phyloP scores from a whole-genome alignment of 2,888 invertebrate species.

The Agapetus fuscipes region DNA sequence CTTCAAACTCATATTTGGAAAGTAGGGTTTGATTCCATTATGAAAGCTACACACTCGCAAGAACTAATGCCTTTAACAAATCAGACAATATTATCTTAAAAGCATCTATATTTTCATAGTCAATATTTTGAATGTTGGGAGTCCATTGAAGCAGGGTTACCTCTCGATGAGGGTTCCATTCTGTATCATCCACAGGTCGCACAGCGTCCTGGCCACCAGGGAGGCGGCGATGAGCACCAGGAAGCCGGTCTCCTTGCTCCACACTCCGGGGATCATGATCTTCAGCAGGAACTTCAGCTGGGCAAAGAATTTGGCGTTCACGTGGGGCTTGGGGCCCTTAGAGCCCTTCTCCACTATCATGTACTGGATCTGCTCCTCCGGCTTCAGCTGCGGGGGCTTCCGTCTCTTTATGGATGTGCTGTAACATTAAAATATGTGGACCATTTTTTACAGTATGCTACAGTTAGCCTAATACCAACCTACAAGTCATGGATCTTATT shows the following conservation, averaged over 20 bases:
- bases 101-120: too few relatives aligned
- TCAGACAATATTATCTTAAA: too few relatives aligned
- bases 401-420: conserved; percentile 9
- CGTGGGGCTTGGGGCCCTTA: conserved; percentile 58
- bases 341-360: conserved; percentile 62
- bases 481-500: too few relatives aligned
- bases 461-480: too few relatives aligned
- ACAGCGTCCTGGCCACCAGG: conserved; percentile 80
- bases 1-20: too few relatives aligned
- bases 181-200: conserved; percentile 96
- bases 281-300: conserved; percentile 59
- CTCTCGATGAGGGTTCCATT: conserved; percentile 90
- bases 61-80: too few relatives aligned
- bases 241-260: conserved; percentile 66
- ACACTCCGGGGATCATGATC: conserved; percentile 71
- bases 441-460: too few relatives aligned
- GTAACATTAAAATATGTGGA: neutral
- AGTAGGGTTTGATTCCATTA: too few relatives aligned
- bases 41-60: too few relatives aligned
- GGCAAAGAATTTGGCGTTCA: conserved; percentile 62
- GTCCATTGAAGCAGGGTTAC: too few relatives aligned
- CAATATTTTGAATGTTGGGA: too few relatives aligned
- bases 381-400: conserved; percentile 30
- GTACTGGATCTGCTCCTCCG: conserved; percentile 68
- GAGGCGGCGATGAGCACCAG: conserved; percentile 67